These are phyloP conservation scores for Drosophila maculinotata DNA, from an alignment of 2,888 invertebrate genomes.

Conservation along the genomic window DNA sequence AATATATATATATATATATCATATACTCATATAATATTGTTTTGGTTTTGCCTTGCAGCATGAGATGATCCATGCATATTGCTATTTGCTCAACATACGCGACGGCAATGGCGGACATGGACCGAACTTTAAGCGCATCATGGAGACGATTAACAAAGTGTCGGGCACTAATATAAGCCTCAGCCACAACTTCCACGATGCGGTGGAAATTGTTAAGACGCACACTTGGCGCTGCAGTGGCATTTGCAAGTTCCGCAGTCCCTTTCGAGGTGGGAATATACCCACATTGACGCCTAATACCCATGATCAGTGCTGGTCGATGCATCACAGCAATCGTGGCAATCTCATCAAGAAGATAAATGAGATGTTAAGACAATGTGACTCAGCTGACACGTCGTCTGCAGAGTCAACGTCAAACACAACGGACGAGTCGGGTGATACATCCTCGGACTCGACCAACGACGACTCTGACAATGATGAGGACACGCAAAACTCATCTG, in stretches of 20 bases:
- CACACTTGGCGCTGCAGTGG: constrained; percentile 99
- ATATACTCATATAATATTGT: neutral
- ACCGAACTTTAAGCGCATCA: constrained; percentile 96
- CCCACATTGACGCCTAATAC: constrained; percentile 95
- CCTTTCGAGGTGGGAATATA: constrained; percentile 95
- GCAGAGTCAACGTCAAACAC: constrained; percentile 39
- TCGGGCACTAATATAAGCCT: constrained; percentile 96
- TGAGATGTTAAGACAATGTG: constrained; percentile 89
- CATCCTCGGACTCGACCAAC: neutral
- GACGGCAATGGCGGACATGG: constrained; percentile 97
- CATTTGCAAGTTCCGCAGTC: constrained; percentile 91
- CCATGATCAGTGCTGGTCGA: constrained; percentile 93
- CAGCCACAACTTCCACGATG: constrained; percentile 97
- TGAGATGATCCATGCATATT: constrained; percentile 99
- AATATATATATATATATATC: neutral
- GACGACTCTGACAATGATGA: no score
- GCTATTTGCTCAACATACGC: constrained; percentile 94
- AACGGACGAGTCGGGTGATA: constrained; percentile 9
- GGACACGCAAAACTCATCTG: no score
- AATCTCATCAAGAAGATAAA: constrained; percentile 94
- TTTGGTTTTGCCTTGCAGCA: constrained; percentile 87
- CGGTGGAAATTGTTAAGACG: constrained; percentile 93
- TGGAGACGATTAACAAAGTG: constrained; percentile 94
- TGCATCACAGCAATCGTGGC: constrained; percentile 91
- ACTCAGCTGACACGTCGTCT: constrained; percentile 13